Conservation (phyloP, 1,140 invertebrate genomes). For the Nephotettix cincticeps region DNA sequence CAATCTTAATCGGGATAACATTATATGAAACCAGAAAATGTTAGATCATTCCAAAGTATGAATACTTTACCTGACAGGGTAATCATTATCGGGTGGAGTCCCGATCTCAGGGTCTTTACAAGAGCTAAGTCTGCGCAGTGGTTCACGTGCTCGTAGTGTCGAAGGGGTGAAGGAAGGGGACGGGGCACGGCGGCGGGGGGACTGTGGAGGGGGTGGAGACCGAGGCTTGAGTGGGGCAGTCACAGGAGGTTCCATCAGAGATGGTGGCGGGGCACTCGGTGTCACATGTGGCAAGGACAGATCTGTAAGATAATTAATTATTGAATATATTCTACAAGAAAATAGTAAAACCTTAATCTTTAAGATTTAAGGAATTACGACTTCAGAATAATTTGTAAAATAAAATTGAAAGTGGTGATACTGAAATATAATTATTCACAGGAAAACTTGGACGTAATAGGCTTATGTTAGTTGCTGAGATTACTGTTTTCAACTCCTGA, state of each 20-base stretch:
- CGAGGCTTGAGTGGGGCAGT: slow-evolving; percentile 22
- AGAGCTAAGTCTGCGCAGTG: slow-evolving; percentile 46
- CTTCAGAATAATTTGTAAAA: too few relatives aligned
- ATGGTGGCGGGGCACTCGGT: slow-evolving; percentile 29
- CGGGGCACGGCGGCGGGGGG: neutral
- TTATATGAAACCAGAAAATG: too few relatives aligned
- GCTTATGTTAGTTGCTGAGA: too few relatives aligned
- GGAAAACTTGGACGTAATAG: too few relatives aligned
- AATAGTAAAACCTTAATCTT: too few relatives aligned
- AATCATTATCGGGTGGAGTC: slow-evolving; percentile 29
- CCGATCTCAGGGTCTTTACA: slow-evolving; percentile 21
- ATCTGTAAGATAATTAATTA: slow-evolving; percentile 12
- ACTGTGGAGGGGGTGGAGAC: slow-evolving; percentile 1
- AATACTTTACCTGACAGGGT: slow-evolving; percentile 31
- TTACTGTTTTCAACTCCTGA: too few relatives aligned
- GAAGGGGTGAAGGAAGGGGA: slow-evolving; percentile 38
- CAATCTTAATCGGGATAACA: too few relatives aligned
- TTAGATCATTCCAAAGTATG: too few relatives aligned
- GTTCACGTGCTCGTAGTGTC: slow-evolving; percentile 47
- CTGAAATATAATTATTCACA: too few relatives aligned
- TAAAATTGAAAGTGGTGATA: too few relatives aligned
- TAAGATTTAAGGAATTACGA: too few relatives aligned
- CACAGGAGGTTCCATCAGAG: slow-evolving; percentile 29
- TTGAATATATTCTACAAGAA: too few relatives aligned
- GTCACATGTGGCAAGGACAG: slow-evolving; percentile 22